A percentile compares a stretch with the other conserved stretches of the same genome.
Conservation (phyloP, 2,888 invertebrate species). For the Tenthredo distinguenda region DNA sequence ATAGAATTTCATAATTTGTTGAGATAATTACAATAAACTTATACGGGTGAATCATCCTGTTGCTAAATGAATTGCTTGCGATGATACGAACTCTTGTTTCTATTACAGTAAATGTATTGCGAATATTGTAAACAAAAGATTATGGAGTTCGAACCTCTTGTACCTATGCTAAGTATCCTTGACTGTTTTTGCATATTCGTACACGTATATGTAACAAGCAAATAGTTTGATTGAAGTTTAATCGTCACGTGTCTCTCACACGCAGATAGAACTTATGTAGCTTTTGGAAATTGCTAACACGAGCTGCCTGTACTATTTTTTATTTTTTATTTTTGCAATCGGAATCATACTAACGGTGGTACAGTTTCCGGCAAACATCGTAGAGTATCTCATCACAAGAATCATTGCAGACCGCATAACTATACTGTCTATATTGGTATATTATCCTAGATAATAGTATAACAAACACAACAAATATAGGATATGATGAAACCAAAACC, state of each 20-base stretch:
- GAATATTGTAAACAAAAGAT: background rate
- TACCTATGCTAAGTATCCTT: background rate
- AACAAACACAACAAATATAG: background rate
- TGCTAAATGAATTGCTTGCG: background rate
- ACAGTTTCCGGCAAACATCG: background rate
- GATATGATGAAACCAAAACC: background rate
- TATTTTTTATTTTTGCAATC: background rate
- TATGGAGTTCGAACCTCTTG: background rate
- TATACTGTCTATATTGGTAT: background rate
- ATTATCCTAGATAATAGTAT: background rate
- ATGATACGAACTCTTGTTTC: background rate
- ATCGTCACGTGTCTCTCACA: background rate
- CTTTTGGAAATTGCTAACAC: background rate
- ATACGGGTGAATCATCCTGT: conserved; percentile 1
- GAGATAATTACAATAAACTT: background rate
- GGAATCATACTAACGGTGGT: background rate
- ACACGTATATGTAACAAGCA: background rate
- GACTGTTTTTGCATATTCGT: background rate
- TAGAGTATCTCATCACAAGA: background rate
- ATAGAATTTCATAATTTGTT: background rate
- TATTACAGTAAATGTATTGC: background rate
- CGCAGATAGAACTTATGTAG: too few species aligned
- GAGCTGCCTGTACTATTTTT: background rate
- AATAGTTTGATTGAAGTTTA: background rate
- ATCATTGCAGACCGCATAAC: background rate